These are phyloP conservation scores for Microplitis manilae DNA, from an alignment of 2,888 invertebrate genomes.

Conservation along the genomic window DNA sequence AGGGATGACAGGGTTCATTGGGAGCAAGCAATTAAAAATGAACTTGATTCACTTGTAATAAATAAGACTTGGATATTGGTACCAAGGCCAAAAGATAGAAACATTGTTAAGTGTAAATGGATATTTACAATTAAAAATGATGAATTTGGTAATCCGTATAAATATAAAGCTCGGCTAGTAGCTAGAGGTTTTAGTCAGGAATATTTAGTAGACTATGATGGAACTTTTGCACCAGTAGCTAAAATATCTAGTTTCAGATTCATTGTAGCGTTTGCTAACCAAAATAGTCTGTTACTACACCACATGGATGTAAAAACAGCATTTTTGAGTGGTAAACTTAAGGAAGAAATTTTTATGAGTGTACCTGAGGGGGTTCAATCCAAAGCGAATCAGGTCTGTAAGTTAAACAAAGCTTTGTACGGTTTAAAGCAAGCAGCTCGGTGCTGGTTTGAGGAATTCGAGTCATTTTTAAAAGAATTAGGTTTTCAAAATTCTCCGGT, in stretches of 20 bases:
- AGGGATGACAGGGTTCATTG: conserved; percentile 38
- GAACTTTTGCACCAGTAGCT: conserved; percentile 37
- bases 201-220: conserved; percentile 36
- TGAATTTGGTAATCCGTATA: conserved; percentile 27
- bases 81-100: conserved; percentile 23
- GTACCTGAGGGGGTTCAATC: conserved; percentile 33
- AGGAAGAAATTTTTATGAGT: conserved; percentile 38
- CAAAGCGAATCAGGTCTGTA: conserved; percentile 24
- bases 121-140: background rate
- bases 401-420: conserved; percentile 33
- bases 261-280: conserved; percentile 28
- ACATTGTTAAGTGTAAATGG: conserved; percentile 18
- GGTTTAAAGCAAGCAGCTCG: conserved; percentile 37
- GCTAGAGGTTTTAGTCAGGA: conserved; percentile 37
- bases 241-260: conserved; percentile 29
- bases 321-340: conserved; percentile 39
- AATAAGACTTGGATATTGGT: conserved; percentile 37
- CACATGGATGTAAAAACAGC: conserved; percentile 43
- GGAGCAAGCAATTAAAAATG: conserved; percentile 40
- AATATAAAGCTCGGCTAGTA: conserved; percentile 35
- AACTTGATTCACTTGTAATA: conserved; percentile 25
- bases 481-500: conserved; percentile 31
- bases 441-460: conserved; percentile 40
- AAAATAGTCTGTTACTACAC: conserved; percentile 15
- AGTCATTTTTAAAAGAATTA: conserved; percentile 10